Evolutionary conservation across 2,113 vertebrate genomes (phyloP).

Genomic region (Neogobius melanostomus): DNA sequence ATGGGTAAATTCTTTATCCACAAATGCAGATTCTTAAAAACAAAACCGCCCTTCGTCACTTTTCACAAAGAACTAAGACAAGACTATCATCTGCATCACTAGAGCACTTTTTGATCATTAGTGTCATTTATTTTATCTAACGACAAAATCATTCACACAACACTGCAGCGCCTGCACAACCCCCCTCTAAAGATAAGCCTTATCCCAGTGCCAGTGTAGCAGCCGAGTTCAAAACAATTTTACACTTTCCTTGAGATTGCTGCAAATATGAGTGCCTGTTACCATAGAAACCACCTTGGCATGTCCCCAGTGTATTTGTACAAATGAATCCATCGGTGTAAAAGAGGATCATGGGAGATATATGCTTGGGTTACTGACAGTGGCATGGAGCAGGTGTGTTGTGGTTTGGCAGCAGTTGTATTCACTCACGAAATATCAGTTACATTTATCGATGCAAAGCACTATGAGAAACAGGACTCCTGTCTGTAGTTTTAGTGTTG

Average conservation of each 20-base stretch:
- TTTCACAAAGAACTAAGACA: neutral
- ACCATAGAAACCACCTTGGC: constrained; percentile 66
- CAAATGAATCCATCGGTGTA: constrained; percentile 12
- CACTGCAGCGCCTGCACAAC: neutral
- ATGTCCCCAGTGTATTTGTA: constrained; percentile 34
- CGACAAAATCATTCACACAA: neutral
- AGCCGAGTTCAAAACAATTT: constrained; percentile 41
- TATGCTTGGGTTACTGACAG: constrained; percentile 5
- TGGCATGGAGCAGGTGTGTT: neutral
- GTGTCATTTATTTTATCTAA: neutral
- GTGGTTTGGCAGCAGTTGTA: constrained; percentile 12
- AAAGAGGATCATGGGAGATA: neutral
- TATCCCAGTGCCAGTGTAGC: constrained; percentile 15
- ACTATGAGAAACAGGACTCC: constrained; percentile 29
- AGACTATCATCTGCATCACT: neutral
- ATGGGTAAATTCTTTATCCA: too few species aligned
- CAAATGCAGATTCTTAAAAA: too few species aligned
- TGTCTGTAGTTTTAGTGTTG: constrained; percentile 2
- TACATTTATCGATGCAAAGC: constrained; percentile 31
- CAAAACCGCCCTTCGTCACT: too few species aligned
- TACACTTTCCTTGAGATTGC: constrained; percentile 31
- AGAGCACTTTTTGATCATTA: neutral
- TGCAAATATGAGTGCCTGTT: constrained; percentile 55
- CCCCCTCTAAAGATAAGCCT: constrained; percentile 19
- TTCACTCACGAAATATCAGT: constrained; percentile 31